Base-by-base conservation (phyloP, 2,113 vertebrate genomes). In the Brachyhypopomus occidentalis region DNA sequence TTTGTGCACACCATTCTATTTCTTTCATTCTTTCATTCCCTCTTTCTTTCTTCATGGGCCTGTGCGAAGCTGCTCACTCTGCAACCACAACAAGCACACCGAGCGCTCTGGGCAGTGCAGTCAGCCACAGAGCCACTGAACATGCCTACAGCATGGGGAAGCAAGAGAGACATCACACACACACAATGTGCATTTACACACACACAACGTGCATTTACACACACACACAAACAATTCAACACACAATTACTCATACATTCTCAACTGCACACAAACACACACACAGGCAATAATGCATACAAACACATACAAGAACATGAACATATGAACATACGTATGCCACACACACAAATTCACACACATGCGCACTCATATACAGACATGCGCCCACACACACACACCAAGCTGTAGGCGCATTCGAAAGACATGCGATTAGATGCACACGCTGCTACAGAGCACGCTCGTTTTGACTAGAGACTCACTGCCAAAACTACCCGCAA, bases 21-120 rank as follows among this genome's bases (percentile, higher is more conserved):
- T 41, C 30, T 30, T 30, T 30, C 30, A 30, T 41, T 41, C 9
- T 9, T 41, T 8, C 9, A 12, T 52, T 52, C 12, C 12, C 2
- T 52, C 45, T 52, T 52, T 52, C 9, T 52, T 52, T 52, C 12
- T 52, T 8, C 45, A 52, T 52, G 45, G 45, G 45, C 2, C 45
- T 11, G 8, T 52, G 45, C 45, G 12, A 52, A 52, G 20, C 58
- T 41, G 60, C 52, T 81, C 71, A 36, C 74, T 74, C 66, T 60
- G 38, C 72, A 34, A 80, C 45, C 84, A 81, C 83, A 78, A 84
- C 69, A 81, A 77, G 76, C 83, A 78, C 83, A 78, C 72, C 22
- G 34, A 56, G 19, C 0, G 80, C 84, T 77, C 64, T 27, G 23
- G 80, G 84, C 76, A 22, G 72, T 48, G 59, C 71, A 78, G 60